A percentile compares a stretch with the other conserved stretches of the same genome.
Evolutionary conservation across 2,797 vertebrate genomes (phyloP).

Genomic region (Etheostoma perlongum): DNA sequence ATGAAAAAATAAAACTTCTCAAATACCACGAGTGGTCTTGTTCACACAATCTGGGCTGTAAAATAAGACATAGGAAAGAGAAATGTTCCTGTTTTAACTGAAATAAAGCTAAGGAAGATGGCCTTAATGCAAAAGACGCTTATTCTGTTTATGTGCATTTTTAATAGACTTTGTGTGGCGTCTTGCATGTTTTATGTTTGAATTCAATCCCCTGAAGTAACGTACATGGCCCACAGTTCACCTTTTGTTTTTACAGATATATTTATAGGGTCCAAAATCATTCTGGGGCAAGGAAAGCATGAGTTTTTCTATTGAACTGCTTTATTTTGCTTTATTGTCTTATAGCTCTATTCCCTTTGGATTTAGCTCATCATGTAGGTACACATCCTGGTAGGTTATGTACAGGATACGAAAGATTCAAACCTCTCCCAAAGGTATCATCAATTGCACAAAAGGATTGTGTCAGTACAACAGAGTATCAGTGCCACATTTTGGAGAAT

Average conservation of each 20-base stretch:
- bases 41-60: slow-evolving; percentile 27
- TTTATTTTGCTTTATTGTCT: background rate
- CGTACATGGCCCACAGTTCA: background rate
- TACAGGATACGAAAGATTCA: slow-evolving; percentile 6
- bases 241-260: slow-evolving; percentile 5
- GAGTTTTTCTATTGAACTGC: background rate
- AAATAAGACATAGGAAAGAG: slow-evolving; percentile 11
- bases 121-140: slow-evolving; percentile 29
- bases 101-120: slow-evolving; percentile 17
- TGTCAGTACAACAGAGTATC: slow-evolving; percentile 60
- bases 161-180: slow-evolving; percentile 6
- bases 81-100: slow-evolving; percentile 14
- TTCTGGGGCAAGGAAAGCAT: background rate
- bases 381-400: background rate
- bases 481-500: background rate
- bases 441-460: slow-evolving; percentile 86
- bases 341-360: background rate
- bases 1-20: slow-evolving; percentile 81
- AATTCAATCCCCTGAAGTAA: slow-evolving; percentile 16
- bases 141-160: slow-evolving; percentile 34
- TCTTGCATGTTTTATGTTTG: background rate
- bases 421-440: slow-evolving; percentile 81
- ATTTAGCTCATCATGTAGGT: slow-evolving; percentile 2
- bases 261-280: background rate
- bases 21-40: slow-evolving; percentile 66